A percentile compares a stretch with the other conserved stretches of the same genome.
phyloP scores from a whole-genome alignment of 2,797 vertebrate species.

The Danio aesculapii region DNA sequence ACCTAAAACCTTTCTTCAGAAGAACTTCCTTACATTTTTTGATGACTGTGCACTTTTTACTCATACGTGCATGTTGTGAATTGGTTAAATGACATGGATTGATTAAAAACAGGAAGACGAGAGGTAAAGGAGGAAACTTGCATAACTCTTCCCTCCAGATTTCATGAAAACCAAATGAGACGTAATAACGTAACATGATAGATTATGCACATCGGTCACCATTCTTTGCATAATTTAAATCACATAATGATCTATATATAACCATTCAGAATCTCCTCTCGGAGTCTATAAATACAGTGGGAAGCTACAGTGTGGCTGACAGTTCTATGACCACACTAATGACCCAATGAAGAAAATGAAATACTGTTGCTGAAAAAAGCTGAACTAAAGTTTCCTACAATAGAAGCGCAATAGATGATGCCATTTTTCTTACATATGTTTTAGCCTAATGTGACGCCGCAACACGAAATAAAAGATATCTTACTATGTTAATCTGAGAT shows the following conservation, averaged over 20 bases:
- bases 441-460: background rate
- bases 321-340: conserved; percentile 67
- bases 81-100: background rate
- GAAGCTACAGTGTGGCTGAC: conserved; percentile 60
- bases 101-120: conserved; percentile 4
- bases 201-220: conserved; percentile 45
- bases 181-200: conserved; percentile 46
- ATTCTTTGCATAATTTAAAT: conserved; percentile 56
- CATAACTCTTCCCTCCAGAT: conserved; percentile 28
- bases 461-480: too few species aligned
- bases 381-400: conserved; percentile 64
- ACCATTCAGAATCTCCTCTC: conserved; percentile 57
- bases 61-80: conserved; percentile 1
- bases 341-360: conserved; percentile 64
- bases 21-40: background rate
- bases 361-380: conserved; percentile 65
- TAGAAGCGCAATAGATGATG: conserved; percentile 62
- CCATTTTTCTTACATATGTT: conserved; percentile 36
- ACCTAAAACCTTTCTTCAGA: background rate
- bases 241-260: conserved; percentile 53
- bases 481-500: too few species aligned
- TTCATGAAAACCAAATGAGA: conserved; percentile 48
- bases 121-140: conserved; percentile 26
- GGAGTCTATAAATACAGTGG: conserved; percentile 65
- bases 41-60: conserved; percentile 18